Percentiles rank a stretch among this genome's conserved stretches.
These are phyloP conservation scores for Aphelinus atriplicis DNA, from an alignment of 1,140 invertebrate species.

Conservation along the genomic window DNA sequence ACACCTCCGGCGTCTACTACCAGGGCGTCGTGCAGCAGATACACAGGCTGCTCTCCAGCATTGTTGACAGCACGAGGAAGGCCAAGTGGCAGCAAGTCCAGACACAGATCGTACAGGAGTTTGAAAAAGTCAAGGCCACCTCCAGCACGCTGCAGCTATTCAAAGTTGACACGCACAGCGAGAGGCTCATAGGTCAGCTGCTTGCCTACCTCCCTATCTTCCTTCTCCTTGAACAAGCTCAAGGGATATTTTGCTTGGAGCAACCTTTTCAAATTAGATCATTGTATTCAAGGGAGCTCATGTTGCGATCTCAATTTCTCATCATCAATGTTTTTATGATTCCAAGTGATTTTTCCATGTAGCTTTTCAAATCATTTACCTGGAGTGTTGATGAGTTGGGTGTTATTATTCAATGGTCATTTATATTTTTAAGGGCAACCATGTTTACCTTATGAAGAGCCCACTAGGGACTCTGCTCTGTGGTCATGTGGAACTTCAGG, in stretches of 20 bases:
- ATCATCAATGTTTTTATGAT: no score
- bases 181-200: slow-evolving; percentile 61
- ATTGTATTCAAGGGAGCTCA: no score
- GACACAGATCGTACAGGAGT: slow-evolving; percentile 88
- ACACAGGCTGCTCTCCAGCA: slow-evolving; percentile 82
- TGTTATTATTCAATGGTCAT: neutral
- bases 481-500: slow-evolving; percentile 57
- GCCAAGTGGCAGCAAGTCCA: slow-evolving; percentile 93
- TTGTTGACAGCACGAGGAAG: slow-evolving; percentile 82
- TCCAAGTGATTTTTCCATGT: no score
- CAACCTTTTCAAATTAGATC: no score
- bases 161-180: slow-evolving; percentile 69
- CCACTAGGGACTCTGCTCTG: slow-evolving; percentile 66
- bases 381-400: no score
- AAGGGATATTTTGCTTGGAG: no score
- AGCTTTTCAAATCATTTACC: no score
- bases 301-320: no score
- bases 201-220: no score
- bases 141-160: slow-evolving; percentile 75
- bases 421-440: slow-evolving; percentile 47
- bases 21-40: slow-evolving; percentile 93
- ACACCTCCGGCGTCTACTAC: slow-evolving; percentile 93
- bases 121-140: slow-evolving; percentile 88
- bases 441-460: slow-evolving; percentile 71
- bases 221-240: no score